Conservation (phyloP, 2,888 invertebrate species). For the Drosophila lacicola region DNA sequence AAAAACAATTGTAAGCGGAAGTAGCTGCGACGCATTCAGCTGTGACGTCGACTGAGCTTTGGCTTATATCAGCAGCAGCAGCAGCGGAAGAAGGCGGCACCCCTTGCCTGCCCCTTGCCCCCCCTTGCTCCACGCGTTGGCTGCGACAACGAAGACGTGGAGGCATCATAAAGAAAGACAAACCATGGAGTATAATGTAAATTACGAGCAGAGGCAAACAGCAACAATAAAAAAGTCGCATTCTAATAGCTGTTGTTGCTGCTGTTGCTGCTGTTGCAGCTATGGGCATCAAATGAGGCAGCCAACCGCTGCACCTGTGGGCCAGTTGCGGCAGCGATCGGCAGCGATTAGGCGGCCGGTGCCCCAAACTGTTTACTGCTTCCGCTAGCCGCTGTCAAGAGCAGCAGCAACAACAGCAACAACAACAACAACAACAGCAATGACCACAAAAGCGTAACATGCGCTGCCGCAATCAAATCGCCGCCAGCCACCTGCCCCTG, state of each 20-base stretch:
- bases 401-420: constrained; percentile 5
- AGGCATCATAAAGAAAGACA: constrained; percentile 70
- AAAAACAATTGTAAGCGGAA: constrained; percentile 69
- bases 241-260: constrained; percentile 57
- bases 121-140: not conserved
- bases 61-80: constrained; percentile 57
- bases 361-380: constrained; percentile 71
- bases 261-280: constrained; percentile 23
- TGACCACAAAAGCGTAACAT: constrained; percentile 74
- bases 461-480: constrained; percentile 61
- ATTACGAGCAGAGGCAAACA: constrained; percentile 66
- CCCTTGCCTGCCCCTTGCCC: not conserved
- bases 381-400: constrained; percentile 58
- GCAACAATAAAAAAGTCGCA: constrained; percentile 71
- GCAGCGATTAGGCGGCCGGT: constrained; percentile 58
- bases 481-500: constrained; percentile 10
- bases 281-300: constrained; percentile 61
- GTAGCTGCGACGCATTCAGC: constrained; percentile 75
- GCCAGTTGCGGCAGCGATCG: constrained; percentile 39
- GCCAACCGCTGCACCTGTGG: constrained; percentile 68
- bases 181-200: constrained; percentile 69
- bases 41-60: constrained; percentile 69
- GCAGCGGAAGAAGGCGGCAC: constrained; percentile 41
- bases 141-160: constrained; percentile 27
- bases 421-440: constrained; percentile 34